Evolutionary conservation across 2,113 vertebrate genomes (phyloP), one percentile per base, ranked within the genome.

Genomic region (Alexandromys fortis): DNA sequence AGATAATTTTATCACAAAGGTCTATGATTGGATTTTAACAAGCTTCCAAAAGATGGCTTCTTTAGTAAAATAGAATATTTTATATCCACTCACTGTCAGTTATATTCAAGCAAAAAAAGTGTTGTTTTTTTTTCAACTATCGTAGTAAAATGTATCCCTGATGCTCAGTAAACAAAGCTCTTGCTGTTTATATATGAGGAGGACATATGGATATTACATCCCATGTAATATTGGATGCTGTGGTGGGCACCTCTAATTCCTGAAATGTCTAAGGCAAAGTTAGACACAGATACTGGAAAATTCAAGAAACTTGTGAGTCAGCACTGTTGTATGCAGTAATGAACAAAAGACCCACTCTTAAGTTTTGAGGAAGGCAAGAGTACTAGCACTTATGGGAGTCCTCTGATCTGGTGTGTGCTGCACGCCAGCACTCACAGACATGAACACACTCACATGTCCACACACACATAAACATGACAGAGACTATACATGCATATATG

Each of bases 81-180:
- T 73, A 38, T 94, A 73, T 75, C 91, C 68, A 94, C 83, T 89
- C 35, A 63, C 82, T 89, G 89, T 55, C 75, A 63, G 38, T 21
- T 76, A 24, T 47, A 76, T 61, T 92, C 30, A 82, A 91, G 85
- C 42, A 76, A 28, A 65, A 45, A 26, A 7, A 26, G 38, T 26
- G 38, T 24, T 38, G 5, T 68, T 33, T 68, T 68, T 33, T 68
- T 70, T 67, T 16, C 16, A 83, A 58, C 58, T 21, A 58, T 58
- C 21, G 58, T 58, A 58, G 58, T 61, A 28, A 83, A 58, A 83
- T 16, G n/a, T 63, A 28, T 63, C 58, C 30, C 58, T 10, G 24
- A 45, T 19, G 9, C 17, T 33, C 26, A 65, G 38, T 63, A 42
- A 63, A 11, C 38, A 45, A 47, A 65, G 16, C 28, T 45, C 61